Base-by-base conservation (phyloP, 2,888 invertebrate species). In the Hedychridium roseum region DNA sequence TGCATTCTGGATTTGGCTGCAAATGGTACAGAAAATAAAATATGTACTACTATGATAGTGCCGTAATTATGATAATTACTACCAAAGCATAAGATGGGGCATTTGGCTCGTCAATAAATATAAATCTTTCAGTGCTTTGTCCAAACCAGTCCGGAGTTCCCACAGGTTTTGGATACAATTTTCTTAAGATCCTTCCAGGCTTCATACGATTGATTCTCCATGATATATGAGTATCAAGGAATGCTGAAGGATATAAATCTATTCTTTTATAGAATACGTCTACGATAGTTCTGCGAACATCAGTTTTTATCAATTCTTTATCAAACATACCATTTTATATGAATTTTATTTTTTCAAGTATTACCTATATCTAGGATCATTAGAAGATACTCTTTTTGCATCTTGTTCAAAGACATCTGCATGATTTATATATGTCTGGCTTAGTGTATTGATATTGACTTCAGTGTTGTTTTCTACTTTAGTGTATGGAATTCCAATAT, bases 131-230 rank as follows among this genome's bases (percentile, higher is more conserved):
- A 38, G 90, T 85, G 64, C 88, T 88, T 68, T 89, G 88, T 4
- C 90, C 89, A 78, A 88, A 86, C 77, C 86, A 86, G 26, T 62
- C 48, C 5, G 88, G 86, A 26, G 91, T 83, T 64, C 88, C 86
- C 51, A 80, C 78, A 1, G 92, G 90, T 58, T 89, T 84, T 1
- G 86, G 86, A 74, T 94, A 91, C 30, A 90, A 68, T 69, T 86
- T 85, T 11, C 94, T 82, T 7, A 94, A 70, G 37, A 88, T 71
- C 70, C 91, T 85, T 35, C 88, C 90, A 20, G 88, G 84, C 68
- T 84, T 82, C 84, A 93, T 89, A 50, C 88, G 86, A 76, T 90
- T 92, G 39, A 92, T 85, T 75, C 89, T 86, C 92, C 90, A 90
- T 59, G 58, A 57, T 42, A 81, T 53, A 48, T 81, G 81, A 38